Percentiles rank a stretch among this genome's conserved stretches.
phyloP scores from a whole-genome alignment of 2,113 vertebrate species.

The Toxotes jaculatrix region DNA sequence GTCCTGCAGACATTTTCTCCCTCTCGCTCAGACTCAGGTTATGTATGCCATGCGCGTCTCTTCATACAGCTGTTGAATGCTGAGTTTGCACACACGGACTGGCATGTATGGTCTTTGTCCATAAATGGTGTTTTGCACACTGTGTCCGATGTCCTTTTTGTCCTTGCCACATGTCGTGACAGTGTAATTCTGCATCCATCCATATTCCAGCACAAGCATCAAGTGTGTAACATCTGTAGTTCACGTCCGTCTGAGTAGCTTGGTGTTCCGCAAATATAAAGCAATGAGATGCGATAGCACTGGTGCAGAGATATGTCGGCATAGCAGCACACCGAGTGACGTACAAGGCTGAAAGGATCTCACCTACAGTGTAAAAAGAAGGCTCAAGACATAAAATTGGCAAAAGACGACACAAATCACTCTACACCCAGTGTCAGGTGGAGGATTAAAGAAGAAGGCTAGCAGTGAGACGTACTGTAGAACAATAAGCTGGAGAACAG shows the following conservation, averaged over 20 bases:
- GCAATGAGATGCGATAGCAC: neutral
- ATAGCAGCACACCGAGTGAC: constrained; percentile 7
- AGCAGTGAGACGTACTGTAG: constrained; percentile 1
- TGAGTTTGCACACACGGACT: neutral
- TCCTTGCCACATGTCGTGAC: constrained; percentile 32
- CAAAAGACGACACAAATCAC: neutral
- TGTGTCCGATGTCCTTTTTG: constrained; percentile 36
- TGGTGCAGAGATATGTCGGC: neutral
- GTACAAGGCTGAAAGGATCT: constrained; percentile 4
- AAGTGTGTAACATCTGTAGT: neutral
- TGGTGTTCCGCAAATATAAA: neutral
- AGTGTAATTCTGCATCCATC: neutral
- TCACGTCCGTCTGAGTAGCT: neutral
- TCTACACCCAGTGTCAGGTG: constrained; percentile 17
- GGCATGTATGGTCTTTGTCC: neutral
- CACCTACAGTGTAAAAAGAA: neutral
- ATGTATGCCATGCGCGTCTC: constrained; percentile 8
- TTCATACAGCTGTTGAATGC: constrained; percentile 39
- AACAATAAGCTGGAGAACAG: constrained; percentile 19
- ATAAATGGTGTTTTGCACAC: neutral
- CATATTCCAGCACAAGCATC: neutral
- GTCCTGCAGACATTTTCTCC: constrained; percentile 22
- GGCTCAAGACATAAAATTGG: constrained; percentile 5
- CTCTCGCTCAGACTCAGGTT: constrained; percentile 6
- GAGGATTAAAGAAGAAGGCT: constrained; percentile 24